Evolutionary conservation across 2,113 vertebrate genomes (phyloP).

Genomic region (Cephalopterus ornatus): DNA sequence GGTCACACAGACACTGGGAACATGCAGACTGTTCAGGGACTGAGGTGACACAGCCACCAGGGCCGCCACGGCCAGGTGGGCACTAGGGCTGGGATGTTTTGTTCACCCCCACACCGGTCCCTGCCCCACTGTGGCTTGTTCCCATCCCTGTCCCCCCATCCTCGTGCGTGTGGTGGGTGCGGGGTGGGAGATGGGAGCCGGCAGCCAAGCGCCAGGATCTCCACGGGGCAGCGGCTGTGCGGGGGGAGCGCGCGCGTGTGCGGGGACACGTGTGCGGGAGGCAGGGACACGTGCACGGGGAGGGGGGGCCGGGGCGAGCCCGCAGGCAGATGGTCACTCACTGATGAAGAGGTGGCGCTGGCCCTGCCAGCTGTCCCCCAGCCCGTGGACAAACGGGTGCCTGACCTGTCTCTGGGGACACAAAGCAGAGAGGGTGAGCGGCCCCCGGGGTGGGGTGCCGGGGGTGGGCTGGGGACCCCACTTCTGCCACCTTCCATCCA

Average conservation of each 20-base stretch:
- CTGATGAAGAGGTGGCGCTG: slow-evolving; percentile 93
- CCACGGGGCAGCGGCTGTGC: neutral
- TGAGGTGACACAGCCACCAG: neutral
- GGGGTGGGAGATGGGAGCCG: neutral
- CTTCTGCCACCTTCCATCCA: neutral
- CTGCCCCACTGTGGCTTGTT: neutral
- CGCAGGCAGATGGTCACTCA: slow-evolving; percentile 78
- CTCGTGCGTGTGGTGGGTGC: neutral
- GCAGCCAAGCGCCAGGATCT: neutral
- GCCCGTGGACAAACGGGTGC: slow-evolving; percentile 90
- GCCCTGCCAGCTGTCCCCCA: slow-evolving; percentile 96
- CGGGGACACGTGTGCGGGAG: slow-evolving; percentile 30
- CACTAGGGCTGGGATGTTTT: rapidly evolving
- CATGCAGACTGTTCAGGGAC: rapidly evolving
- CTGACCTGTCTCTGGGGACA: slow-evolving; percentile 86
- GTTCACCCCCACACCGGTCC: neutral
- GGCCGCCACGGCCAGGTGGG: neutral
- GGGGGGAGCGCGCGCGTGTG: neutral
- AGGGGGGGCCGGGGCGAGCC: neutral
- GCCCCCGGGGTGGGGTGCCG: neutral
- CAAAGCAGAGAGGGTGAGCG: slow-evolving; percentile 14
- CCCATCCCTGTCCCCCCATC: neutral
- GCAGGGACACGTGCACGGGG: neutral
- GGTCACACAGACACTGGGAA: neutral
- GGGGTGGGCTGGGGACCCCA: neutral